phyloP scores from a whole-genome alignment of 2,888 invertebrate genomes.

The Elmis aenea region DNA sequence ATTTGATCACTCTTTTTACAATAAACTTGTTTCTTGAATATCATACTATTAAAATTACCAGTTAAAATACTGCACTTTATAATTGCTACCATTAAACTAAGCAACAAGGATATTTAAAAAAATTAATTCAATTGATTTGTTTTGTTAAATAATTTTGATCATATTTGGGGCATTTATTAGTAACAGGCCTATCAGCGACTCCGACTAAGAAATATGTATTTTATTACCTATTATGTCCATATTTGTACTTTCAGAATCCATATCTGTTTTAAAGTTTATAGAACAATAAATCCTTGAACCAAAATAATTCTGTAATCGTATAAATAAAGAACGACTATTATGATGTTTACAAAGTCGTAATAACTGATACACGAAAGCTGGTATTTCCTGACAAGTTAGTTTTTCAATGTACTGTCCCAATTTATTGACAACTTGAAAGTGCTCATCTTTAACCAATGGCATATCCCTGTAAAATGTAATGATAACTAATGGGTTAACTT shows the following conservation, averaged over 20 bases:
- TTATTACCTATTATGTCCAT: slow-evolving; percentile 38
- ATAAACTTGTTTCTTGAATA: no score
- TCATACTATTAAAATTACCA: no score
- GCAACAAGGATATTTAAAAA: no score
- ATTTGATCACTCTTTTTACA: no score
- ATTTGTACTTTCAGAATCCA: slow-evolving; percentile 31
- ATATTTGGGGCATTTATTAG: no score
- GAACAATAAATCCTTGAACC: slow-evolving; percentile 35
- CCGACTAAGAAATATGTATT: neutral
- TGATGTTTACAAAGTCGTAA: slow-evolving; percentile 53
- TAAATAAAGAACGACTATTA: slow-evolving; percentile 38
- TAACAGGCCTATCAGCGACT: neutral
- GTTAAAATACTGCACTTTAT: no score
- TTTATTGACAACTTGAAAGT: slow-evolving; percentile 57
- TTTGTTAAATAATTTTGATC: no score
- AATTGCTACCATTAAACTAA: no score
- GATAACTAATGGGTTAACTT: no score
- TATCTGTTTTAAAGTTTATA: slow-evolving; percentile 18
- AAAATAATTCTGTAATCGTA: slow-evolving; percentile 42
- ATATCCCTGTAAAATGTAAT: slow-evolving; percentile 50
- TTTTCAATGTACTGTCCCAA: slow-evolving; percentile 56
- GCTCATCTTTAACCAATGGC: slow-evolving; percentile 55
- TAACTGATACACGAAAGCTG: slow-evolving; percentile 63
- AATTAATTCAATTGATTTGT: no score
- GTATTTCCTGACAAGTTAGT: slow-evolving; percentile 57